A percentile compares a stretch with the other conserved stretches of the same genome.
phyloP scores from a whole-genome alignment of 1,140 invertebrate genomes.

The Papilio glaucus region DNA sequence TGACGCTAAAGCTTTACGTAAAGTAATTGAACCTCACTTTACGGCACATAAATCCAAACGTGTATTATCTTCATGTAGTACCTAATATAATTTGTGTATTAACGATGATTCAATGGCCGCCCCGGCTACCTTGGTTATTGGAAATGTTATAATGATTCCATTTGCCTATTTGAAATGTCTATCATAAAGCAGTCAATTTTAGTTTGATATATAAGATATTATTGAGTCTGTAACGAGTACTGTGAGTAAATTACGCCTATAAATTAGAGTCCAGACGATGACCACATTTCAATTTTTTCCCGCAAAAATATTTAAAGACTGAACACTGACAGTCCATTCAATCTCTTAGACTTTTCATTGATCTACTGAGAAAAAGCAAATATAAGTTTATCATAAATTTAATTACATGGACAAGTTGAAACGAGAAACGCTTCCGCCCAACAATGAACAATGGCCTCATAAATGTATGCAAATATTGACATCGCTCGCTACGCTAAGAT shows the following conservation, averaged over 20 bases:
- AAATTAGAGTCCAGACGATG: no score
- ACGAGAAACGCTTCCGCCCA: background rate
- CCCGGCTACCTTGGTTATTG: background rate
- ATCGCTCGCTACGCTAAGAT: background rate
- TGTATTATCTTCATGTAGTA: background rate
- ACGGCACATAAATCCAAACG: background rate
- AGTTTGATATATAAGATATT: background rate
- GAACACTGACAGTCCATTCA: background rate
- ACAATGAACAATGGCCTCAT: background rate
- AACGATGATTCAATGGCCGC: constrained; percentile 13
- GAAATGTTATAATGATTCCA: background rate
- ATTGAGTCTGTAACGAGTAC: background rate
- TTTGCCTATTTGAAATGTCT: background rate
- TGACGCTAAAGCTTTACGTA: background rate
- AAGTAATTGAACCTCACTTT: background rate
- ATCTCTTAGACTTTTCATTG: background rate
- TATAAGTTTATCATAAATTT: background rate
- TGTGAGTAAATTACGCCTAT: background rate
- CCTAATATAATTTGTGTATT: constrained; percentile 3
- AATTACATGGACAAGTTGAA: background rate
- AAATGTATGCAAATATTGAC: constrained; percentile 1
- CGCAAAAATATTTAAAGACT: no score
- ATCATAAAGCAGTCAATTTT: background rate
- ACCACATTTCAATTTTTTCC: no score
- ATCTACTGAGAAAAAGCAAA: background rate